These are phyloP conservation scores for Hetaerina titia DNA, from an alignment of 2,888 invertebrate genomes.

Conservation along the genomic window DNA sequence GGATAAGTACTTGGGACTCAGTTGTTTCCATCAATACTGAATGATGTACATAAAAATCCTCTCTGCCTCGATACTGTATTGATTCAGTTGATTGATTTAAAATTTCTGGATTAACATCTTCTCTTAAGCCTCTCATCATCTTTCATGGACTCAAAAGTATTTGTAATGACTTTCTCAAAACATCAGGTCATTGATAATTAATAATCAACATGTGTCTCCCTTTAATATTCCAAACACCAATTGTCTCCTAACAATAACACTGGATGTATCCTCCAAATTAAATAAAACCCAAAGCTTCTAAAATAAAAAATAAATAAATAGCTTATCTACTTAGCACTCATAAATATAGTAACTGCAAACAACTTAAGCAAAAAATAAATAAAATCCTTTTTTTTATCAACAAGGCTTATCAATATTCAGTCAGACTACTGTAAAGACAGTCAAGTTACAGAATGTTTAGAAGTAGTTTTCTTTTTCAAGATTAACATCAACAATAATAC, in stretches of 20 bases:
- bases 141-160: not conserved
- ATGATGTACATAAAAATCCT: not conserved
- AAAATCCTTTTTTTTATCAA: conserved; percentile 5
- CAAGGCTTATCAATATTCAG: conserved; percentile 48
- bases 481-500: conserved; percentile 35
- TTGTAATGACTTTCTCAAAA: not conserved
- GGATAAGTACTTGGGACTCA: conserved; percentile 35
- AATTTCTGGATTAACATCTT: conserved; percentile 16
- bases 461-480: conserved; percentile 29
- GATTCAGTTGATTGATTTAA: conserved; percentile 18
- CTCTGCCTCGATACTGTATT: not conserved
- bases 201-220: conserved; percentile 28
- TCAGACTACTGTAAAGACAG: conserved; percentile 52
- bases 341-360: conserved; percentile 51
- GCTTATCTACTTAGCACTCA: conserved; percentile 49
- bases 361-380: conserved; percentile 58
- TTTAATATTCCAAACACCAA: conserved; percentile 29
- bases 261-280: conserved; percentile 25
- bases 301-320: conserved; percentile 54
- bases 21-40: conserved; percentile 4
- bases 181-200: not conserved
- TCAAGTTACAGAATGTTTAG: conserved; percentile 48
- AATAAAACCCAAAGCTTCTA: conserved; percentile 3
- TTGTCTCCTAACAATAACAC: conserved; percentile 24
- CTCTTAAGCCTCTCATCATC: not conserved